Base-by-base conservation (phyloP, 2,113 vertebrate species). In the Myotis lucifugus region DNA sequence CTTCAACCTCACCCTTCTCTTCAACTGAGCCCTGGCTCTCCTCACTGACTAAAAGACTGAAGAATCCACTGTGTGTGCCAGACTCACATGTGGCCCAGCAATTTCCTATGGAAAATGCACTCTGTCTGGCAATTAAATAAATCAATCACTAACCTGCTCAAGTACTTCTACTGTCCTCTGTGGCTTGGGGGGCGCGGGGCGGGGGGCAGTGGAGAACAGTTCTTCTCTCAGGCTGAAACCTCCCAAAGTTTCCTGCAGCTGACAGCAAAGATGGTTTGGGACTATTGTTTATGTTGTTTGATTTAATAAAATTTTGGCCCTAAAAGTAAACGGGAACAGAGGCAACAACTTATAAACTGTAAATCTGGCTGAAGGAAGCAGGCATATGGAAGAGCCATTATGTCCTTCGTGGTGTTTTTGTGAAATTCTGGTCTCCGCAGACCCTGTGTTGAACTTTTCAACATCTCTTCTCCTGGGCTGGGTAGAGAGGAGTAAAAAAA, bases 41-140 rank as follows among this genome's bases (percentile, higher is more conserved):
- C 59, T 88, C 48, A 34, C 69, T 94, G 84, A 78, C 95, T 92
- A 94, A 87, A 97, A 97, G 97, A 96, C 93, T 93, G 82, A 96
- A 96, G 93, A 88, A 94, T 93, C 34, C 59, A 29, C 46, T 96
- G 18, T 2, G 1, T 64, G 42, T 98, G 95, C 98, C 98, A 98
- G 85, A 88, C 69, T 89, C 95, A 91, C 96, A 97, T 98, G 94
- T 98, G 98, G 93, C 94, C 97, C 88, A 96, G 87, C 0, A 34
- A 98, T 98, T 98, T 98, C 97, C 96, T 98, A 92, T 89, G 97
- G 97, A 98, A 98, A 97, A 98, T 97, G 85, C 59, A 52, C 42
- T 94, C 93, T 92, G 90, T 97, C 74, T 73, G 92, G 73, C 96
- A 97, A 98, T 98, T 96, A 86, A 90, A 76, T 70, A 96, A 98